Evolutionary conservation across 1,140 invertebrate species (phyloP), one percentile per base, ranked within the genome.

Genomic region (Gryllus bimaculatus): DNA sequence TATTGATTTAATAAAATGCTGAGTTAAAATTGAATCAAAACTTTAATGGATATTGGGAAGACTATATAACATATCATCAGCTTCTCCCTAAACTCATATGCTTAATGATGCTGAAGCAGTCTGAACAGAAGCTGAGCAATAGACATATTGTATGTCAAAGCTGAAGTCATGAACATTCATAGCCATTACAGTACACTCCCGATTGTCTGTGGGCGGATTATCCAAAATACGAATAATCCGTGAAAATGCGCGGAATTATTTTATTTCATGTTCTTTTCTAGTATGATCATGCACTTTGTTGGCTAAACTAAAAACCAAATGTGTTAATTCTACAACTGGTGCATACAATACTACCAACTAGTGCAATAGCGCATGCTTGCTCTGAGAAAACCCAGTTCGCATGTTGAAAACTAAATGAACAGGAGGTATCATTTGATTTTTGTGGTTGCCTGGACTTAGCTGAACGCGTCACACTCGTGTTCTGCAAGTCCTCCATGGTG

Each of bases 131-230:
- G 54, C 54, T 66, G 54, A 66, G 54, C 18, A 66, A 10, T 66
- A 39, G 54, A 66, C 54, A 66, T 13, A 66, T 13, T 66, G 54
- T 66, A 66, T 66, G 54, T 66, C 54, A 66, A 66, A 66, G 54
- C 54, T 66, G 54, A 66, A 13, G 54, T 66, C 54, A 66, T 66
- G 54, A 66, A 66, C 54, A 66, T 66, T 66, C 54, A 66, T 66
- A 66, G 54, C 54, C 18, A 66, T 66, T 66, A 66, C 54, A 66
- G 54, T 66, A 66, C 54, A 66, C 54, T 66, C 54, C 18, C 54
- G 54, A 66, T 66, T 66, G 54, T 66, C 54, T 66, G 54, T 66
- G 54, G 54, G 54, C 54, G 54, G 54, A 66, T 66, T 66, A 66
- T 66, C 54, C 54, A 66, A 66, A 66, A 66, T 66, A 66, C 54